Evolutionary conservation across 2,888 invertebrate genomes (phyloP).

Genomic region (Xanthia icteritia): DNA sequence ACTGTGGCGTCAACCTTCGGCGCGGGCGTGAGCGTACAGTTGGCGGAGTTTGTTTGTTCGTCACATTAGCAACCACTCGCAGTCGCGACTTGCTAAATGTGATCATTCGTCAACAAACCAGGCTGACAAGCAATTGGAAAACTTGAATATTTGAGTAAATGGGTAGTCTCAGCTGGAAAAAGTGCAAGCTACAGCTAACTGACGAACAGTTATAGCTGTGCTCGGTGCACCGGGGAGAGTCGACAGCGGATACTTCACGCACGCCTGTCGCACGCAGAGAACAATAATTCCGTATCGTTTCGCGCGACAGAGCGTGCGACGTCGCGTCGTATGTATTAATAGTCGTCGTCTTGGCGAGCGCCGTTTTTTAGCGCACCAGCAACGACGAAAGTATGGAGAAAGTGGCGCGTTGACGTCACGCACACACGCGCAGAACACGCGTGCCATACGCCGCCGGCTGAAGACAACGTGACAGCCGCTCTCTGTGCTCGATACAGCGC

Average conservation of each 20-base stretch:
- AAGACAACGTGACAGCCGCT: conserved; percentile 77
- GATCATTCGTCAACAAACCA: conserved; percentile 52
- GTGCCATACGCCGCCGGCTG: conserved; percentile 72
- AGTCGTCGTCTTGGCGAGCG: conserved; percentile 84
- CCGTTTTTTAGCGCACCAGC: conserved; percentile 88
- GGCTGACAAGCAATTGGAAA: conserved; percentile 29
- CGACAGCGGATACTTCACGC: conserved; percentile 73
- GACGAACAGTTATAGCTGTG: conserved; percentile 20
- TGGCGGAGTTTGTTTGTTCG: conserved; percentile 73
- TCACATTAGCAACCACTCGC: conserved; percentile 70
- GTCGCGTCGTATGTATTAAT: conserved; percentile 87
- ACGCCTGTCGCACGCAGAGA: conserved; percentile 76
- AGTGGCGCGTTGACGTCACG: conserved; percentile 90
- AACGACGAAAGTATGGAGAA: conserved; percentile 90
- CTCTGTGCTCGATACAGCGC: conserved; percentile 80
- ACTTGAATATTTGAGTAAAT: conserved; percentile 34
- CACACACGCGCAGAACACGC: conserved; percentile 86
- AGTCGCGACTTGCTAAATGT: conserved; percentile 51
- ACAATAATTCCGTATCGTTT: conserved; percentile 85
- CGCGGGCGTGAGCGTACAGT: conserved; percentile 67
- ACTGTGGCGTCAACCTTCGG: conserved; percentile 63
- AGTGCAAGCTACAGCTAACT: conserved; percentile 32
- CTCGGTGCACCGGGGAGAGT: conserved; percentile 72
- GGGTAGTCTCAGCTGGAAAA: conserved; percentile 31
- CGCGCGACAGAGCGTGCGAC: conserved; percentile 85